Percentiles rank a stretch among this genome's conserved stretches.
Evolutionary conservation across 2,113 vertebrate genomes (phyloP).

Genomic region (Echinops telfairi): DNA sequence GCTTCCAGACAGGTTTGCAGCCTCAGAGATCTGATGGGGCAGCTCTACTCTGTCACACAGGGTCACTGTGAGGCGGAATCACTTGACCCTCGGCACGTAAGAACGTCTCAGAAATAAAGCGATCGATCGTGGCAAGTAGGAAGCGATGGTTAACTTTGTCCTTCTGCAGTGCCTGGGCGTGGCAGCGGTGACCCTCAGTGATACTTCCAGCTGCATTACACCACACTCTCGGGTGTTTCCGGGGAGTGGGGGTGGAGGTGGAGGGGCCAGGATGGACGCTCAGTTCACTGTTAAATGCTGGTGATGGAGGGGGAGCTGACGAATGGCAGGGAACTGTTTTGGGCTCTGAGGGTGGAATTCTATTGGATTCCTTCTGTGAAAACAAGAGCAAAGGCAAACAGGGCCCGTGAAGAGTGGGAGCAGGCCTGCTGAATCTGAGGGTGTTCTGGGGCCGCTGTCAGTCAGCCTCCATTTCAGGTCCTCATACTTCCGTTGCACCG

Average conservation of each 20-base stretch:
- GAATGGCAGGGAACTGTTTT: no score
- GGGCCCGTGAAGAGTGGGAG: background rate
- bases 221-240: background rate
- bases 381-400: background rate
- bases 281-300: background rate
- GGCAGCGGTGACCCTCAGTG: no score
- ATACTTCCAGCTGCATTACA: background rate
- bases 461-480: accelerated
- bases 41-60: background rate
- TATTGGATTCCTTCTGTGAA: background rate
- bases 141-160: background rate
- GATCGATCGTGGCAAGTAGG: background rate
- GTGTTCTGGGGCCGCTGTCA: background rate
- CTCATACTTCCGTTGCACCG: background rate
- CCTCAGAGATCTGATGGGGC: background rate
- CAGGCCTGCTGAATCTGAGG: background rate
- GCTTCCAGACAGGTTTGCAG: background rate
- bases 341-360: accelerated
- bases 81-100: background rate
- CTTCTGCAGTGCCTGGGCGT: background rate
- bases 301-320: background rate
- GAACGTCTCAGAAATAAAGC: background rate
- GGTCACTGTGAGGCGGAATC: background rate
- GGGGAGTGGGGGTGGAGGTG: no score
- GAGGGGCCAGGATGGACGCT: background rate